Conservation (phyloP, 2,888 invertebrate species). For the Patella ulyssiponensis region DNA sequence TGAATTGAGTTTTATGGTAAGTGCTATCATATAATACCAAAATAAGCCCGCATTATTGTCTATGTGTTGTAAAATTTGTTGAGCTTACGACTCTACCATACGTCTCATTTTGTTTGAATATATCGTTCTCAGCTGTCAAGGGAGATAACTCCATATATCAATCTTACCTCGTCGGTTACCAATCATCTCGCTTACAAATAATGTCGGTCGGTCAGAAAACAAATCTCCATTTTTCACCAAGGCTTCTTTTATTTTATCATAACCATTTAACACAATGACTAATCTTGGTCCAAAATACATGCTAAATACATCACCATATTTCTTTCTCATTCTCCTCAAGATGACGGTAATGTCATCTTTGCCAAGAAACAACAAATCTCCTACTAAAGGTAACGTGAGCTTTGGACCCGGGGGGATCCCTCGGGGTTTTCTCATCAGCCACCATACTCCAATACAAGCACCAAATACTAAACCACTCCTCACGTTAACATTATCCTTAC, state of each 20-base stretch:
- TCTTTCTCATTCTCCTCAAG: constrained; percentile 38
- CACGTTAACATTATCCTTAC: background rate
- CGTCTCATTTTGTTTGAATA: too few relatives aligned
- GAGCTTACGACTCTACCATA: too few relatives aligned
- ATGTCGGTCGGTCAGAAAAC: constrained; percentile 45
- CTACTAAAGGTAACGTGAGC: constrained; percentile 13
- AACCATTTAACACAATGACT: constrained; percentile 47
- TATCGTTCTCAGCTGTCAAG: too few relatives aligned
- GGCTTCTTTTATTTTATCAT: constrained; percentile 44
- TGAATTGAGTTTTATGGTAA: too few relatives aligned
- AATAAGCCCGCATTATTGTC: too few relatives aligned
- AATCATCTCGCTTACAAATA: constrained; percentile 14
- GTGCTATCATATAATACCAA: too few relatives aligned
- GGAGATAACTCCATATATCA: background rate
- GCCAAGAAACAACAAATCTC: background rate
- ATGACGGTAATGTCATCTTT: constrained; percentile 31
- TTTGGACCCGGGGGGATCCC: constrained; percentile 19
- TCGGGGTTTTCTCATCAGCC: constrained; percentile 2
- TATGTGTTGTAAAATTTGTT: too few relatives aligned
- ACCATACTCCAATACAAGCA: background rate
- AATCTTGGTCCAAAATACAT: constrained; percentile 43
- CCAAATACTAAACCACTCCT: background rate
- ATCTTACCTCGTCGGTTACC: constrained; percentile 18
- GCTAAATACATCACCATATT: constrained; percentile 48
- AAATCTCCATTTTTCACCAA: constrained; percentile 43